These are phyloP conservation scores for Dynastes hyllus DNA, from an alignment of 2,888 invertebrate genomes.

Conservation along the genomic window DNA sequence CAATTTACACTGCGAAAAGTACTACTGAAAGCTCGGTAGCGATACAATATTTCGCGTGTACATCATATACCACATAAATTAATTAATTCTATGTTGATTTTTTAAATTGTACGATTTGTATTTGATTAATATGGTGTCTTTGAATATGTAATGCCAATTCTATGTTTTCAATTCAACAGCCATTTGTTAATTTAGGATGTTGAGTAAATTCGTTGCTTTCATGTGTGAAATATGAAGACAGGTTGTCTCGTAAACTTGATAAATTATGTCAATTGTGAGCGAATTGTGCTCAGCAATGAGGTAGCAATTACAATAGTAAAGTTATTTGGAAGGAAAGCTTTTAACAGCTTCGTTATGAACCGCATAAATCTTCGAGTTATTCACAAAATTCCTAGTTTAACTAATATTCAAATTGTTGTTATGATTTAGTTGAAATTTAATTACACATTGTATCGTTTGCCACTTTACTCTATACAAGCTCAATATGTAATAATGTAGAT, in stretches of 20 bases:
- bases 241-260: conserved; percentile 25
- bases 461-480: not conserved
- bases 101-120: no score
- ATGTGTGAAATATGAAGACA: conserved; percentile 16
- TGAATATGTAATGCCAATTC: not conserved
- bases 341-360: not conserved
- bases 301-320: not conserved
- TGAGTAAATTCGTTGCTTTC: conserved; percentile 4
- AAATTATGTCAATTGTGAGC: conserved; percentile 7
- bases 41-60: no score
- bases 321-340: not conserved
- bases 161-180: not conserved
- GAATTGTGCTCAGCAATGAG: not conserved
- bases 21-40: no score
- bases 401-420: no score
- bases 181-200: not conserved
- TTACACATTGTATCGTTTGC: not conserved
- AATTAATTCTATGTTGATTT: no score
- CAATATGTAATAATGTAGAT: not conserved
- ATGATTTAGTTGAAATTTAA: no score
- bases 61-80: no score
- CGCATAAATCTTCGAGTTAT: not conserved
- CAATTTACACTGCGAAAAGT: no score
- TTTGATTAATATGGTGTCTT: not conserved
- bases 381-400: no score